Evolutionary conservation across 2,113 vertebrate species (phyloP), one percentile per base, ranked within the genome.

Genomic region (Oryzias javanicus): DNA sequence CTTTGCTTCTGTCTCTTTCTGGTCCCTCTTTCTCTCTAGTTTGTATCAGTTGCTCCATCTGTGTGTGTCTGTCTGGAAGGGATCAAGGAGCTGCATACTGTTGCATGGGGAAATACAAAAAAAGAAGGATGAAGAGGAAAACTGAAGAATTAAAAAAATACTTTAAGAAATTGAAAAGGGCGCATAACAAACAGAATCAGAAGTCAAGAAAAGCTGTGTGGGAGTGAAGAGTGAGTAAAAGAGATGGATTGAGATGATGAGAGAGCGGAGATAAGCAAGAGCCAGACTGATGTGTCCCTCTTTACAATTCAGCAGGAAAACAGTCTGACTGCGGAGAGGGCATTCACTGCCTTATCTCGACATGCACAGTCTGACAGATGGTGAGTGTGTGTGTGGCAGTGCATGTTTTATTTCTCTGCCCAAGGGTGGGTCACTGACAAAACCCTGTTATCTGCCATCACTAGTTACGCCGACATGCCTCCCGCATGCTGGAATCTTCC

Each of bases 51-150:
- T 71, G 50, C 67, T 81, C 69, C 53, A 53, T 81, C 64, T 78
- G 66, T 71, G 79, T 80, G 76, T 82, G 35, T 35, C 75, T 83
- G 76, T 82, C 83, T 84, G 46, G 42, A 57, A 61, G 59, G 75
- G 55, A 78, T 63, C 61, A 18, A 64, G 70, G 67, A 67, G 72
- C 80, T 80, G 76, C 84, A 86, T 81, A 73, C 81, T 86, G 84
- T 85, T 88, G 81, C 84, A 80, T 67, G 18, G 72, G 72, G 54
- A 80, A 59, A 80, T 49, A 42, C 29, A 64, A 52, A 45, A 24
- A 15, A 17, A 35, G 16, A 60, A 55, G 62, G 51, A 41, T 40
- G 17, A 35, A 50, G 17, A 41, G 17, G 19, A 50, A 42, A 69
- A 44, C 45, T 6, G 45, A 55, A 22, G 60, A 55, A 42, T 20